phyloP scores from a whole-genome alignment of 2,888 invertebrate genomes.

The Hirudinaria manillensis region DNA sequence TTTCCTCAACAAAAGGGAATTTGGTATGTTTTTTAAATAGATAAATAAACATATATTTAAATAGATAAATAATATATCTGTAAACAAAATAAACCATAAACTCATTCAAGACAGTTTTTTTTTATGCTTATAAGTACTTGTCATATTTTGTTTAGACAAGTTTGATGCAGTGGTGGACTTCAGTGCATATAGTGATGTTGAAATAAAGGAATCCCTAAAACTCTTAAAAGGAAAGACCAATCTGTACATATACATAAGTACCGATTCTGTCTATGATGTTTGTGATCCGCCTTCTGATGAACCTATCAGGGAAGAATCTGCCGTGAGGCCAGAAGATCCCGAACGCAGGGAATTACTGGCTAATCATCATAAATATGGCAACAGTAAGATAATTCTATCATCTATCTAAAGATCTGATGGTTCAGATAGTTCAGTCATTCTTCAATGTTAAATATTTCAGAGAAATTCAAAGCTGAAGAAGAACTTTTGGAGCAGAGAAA shows the following conservation, averaged over 20 bases:
- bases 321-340: slow-evolving; percentile 49
- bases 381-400: slow-evolving; percentile 46
- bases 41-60: not conserved
- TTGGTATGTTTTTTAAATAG: slow-evolving; percentile 10
- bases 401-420: slow-evolving; percentile 35
- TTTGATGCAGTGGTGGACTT: slow-evolving; percentile 56
- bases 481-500: slow-evolving; percentile 45
- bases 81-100: not conserved
- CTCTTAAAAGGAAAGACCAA: slow-evolving; percentile 47
- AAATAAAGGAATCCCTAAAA: slow-evolving; percentile 49
- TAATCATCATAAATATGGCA: slow-evolving; percentile 52
- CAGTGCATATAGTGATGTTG: slow-evolving; percentile 51
- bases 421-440: not conserved
- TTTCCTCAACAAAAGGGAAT: slow-evolving; percentile 5
- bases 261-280: slow-evolving; percentile 58
- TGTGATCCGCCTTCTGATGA: slow-evolving; percentile 45
- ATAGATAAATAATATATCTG: not conserved
- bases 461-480: slow-evolving; percentile 49
- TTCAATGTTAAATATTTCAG: slow-evolving; percentile 14
- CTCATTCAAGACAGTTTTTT: slow-evolving; percentile 9
- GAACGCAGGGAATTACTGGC: slow-evolving; percentile 45
- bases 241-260: slow-evolving; percentile 55
- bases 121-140: not conserved
- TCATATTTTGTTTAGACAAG: slow-evolving; percentile 30
- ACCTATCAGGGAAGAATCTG: slow-evolving; percentile 49